Evolutionary conservation across 2,888 invertebrate species (phyloP).

Genomic region (Ametastegia equiseti): DNA sequence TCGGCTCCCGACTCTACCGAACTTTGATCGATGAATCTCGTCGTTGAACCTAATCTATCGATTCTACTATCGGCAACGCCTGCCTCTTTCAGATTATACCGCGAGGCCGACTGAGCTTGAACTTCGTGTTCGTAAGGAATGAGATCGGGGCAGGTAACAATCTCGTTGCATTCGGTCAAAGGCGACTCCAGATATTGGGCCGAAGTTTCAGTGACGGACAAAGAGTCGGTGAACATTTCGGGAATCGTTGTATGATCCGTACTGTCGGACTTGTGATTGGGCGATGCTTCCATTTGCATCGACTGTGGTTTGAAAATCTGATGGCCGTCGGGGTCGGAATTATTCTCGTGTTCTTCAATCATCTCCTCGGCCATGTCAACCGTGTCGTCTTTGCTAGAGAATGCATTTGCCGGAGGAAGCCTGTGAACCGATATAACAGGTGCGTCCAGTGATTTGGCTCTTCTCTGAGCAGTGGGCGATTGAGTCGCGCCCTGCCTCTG

Average conservation of each 20-base stretch:
- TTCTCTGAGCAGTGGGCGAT: slow-evolving; percentile 85
- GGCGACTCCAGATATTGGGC: slow-evolving; percentile 72
- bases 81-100: slow-evolving; percentile 22
- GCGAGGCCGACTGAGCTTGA: slow-evolving; percentile 47
- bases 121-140: slow-evolving; percentile 68
- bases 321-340: slow-evolving; percentile 78
- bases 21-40: slow-evolving; percentile 72
- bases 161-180: slow-evolving; percentile 71
- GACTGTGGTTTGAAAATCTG: slow-evolving; percentile 55
- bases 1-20: slow-evolving; percentile 70
- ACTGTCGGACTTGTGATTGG: slow-evolving; percentile 70
- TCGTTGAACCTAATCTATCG: slow-evolving; percentile 62
- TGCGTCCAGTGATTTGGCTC: slow-evolving; percentile 91
- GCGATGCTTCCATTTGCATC: slow-evolving; percentile 63
- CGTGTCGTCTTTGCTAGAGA: slow-evolving; percentile 93
- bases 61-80: slow-evolving; percentile 47
- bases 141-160: slow-evolving; percentile 65
- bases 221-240: slow-evolving; percentile 69
- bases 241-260: slow-evolving; percentile 70
- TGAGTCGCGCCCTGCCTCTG: slow-evolving; percentile 88
- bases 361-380: slow-evolving; percentile 85
- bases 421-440: slow-evolving; percentile 89
- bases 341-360: slow-evolving; percentile 74
- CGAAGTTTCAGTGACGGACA: slow-evolving; percentile 71
- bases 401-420: slow-evolving; percentile 89